These are phyloP conservation scores for Gryllus bimaculatus DNA, from an alignment of 1,140 invertebrate genomes.

Conservation along the genomic window DNA sequence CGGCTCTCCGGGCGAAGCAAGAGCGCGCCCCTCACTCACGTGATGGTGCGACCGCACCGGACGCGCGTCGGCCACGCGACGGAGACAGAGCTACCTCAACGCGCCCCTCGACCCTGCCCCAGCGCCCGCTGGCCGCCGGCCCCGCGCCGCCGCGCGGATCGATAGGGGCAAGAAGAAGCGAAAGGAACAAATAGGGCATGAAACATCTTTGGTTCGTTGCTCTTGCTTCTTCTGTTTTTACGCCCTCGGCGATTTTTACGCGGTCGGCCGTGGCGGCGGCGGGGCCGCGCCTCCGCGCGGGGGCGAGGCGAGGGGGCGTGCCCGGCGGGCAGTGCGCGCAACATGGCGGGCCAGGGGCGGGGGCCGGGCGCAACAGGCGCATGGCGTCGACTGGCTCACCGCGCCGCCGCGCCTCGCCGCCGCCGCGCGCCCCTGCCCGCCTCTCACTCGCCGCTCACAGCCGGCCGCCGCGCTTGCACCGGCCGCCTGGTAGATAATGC, in stretches of 20 bases:
- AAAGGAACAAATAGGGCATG: neutral
- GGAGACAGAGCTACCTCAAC: neutral
- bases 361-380: too few species aligned
- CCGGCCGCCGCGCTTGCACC: too few species aligned
- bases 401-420: too few species aligned
- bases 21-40: too few species aligned
- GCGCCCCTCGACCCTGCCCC: too few species aligned
- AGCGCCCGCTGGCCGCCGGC: accelerated
- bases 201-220: neutral
- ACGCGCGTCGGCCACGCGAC: neutral
- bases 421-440: too few species aligned
- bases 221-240: slow-evolving; percentile 1
- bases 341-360: too few species aligned
- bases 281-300: too few species aligned
- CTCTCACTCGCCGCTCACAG: neutral
- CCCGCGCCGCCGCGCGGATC: neutral
- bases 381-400: too few species aligned
- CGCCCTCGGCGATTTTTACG: neutral
- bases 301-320: neutral
- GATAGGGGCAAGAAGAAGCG: neutral
- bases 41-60: too few species aligned
- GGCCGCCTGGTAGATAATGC: neutral
- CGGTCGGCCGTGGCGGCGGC: neutral
- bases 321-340: neutral
- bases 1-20: too few species aligned